phyloP scores from a whole-genome alignment of 1,140 invertebrate genomes.

The Capitella teleta region DNA sequence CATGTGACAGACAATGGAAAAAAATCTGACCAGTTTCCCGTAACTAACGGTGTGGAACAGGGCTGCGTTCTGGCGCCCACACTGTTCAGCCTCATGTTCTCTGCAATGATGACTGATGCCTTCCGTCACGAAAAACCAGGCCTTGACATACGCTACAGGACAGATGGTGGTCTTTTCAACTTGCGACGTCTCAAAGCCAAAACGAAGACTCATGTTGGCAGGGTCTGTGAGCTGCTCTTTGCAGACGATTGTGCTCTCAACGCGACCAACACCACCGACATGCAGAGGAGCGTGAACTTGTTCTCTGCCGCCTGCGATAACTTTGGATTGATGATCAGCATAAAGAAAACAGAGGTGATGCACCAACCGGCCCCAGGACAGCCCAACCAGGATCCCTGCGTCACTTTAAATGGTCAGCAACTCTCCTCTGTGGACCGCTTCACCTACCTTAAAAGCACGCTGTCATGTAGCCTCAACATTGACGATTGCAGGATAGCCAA shows the following conservation, averaged over 20 bases:
- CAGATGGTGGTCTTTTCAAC: constrained; percentile 14
- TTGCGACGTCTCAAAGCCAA: constrained; percentile 6
- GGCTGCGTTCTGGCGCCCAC: constrained; percentile 12
- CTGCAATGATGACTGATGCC: constrained; percentile 6
- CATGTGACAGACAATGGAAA: too few species aligned
- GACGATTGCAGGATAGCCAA: too few species aligned
- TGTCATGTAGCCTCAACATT: too few species aligned
- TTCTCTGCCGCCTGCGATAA: not conserved
- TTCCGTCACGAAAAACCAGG: constrained; percentile 8
- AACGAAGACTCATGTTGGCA: constrained; percentile 3
- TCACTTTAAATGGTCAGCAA: not conserved
- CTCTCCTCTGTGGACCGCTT: too few species aligned
- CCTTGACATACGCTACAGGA: constrained; percentile 5
- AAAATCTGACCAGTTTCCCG: too few species aligned
- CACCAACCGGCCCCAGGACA: not conserved
- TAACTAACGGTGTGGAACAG: too few species aligned
- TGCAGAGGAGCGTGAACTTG: not conserved
- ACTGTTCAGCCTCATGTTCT: constrained; percentile 11
- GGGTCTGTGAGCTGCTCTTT: not conserved
- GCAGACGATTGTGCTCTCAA: constrained; percentile 12
- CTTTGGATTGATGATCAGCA: not conserved
- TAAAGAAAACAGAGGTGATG: constrained; percentile 4
- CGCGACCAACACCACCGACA: not conserved
- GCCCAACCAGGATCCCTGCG: not conserved
- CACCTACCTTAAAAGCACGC: not conserved